Evolutionary conservation across 1,140 invertebrate genomes (phyloP).

Genomic region (Steinernema khuongi): DNA sequence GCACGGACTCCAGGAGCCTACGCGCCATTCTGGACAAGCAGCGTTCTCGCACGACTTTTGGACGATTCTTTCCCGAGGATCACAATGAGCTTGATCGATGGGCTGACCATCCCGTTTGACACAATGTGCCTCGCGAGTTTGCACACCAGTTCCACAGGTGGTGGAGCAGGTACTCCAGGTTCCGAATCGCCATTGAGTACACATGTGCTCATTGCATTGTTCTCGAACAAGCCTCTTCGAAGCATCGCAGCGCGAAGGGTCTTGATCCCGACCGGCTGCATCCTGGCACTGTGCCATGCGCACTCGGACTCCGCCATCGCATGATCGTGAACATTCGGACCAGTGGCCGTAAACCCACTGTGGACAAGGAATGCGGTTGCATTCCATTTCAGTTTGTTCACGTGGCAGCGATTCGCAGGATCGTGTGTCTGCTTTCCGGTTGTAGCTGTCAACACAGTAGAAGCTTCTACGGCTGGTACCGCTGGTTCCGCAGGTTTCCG

Average conservation of each 20-base stretch:
- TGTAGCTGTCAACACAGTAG: conserved; percentile 61
- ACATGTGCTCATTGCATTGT: conserved; percentile 52
- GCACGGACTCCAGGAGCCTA: conserved; percentile 50
- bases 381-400: conserved; percentile 48
- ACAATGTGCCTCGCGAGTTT: conserved; percentile 66
- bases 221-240: conserved; percentile 41
- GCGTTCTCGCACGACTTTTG: conserved; percentile 46
- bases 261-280: conserved; percentile 49
- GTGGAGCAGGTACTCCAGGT: conserved; percentile 66
- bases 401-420: conserved; percentile 43
- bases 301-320: conserved; percentile 67
- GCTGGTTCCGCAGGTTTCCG: conserved; percentile 65
- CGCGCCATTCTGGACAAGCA: conserved; percentile 48
- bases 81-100: conserved; percentile 30
- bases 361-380: conserved; percentile 53
- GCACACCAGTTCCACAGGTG: conserved; percentile 68
- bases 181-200: conserved; percentile 55
- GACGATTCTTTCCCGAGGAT: conserved; percentile 46
- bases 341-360: conserved; percentile 52
- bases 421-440: conserved; percentile 22
- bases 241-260: conserved; percentile 29
- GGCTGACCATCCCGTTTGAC: conserved; percentile 58
- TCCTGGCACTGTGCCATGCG: conserved; percentile 67
- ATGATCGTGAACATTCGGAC: conserved; percentile 68
- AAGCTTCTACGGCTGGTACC: conserved; percentile 65